Percentiles rank a stretch among this genome's conserved stretches.
Conservation (phyloP, 1,140 invertebrate genomes). For the Drosophila bifasciata region DNA sequence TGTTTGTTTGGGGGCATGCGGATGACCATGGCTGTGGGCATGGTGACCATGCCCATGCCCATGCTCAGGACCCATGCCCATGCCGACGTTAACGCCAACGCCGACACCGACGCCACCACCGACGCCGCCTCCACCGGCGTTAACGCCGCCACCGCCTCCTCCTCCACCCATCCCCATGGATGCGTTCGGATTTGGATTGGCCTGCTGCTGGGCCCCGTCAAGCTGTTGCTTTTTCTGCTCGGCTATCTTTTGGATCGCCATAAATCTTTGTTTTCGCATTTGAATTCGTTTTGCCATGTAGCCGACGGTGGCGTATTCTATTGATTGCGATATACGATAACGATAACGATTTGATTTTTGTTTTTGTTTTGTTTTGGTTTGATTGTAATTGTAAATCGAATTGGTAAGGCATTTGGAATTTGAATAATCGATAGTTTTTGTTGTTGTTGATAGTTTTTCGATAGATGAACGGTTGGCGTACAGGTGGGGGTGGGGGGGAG, state of each 20-base stretch:
- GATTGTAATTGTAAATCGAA: conserved; percentile 34
- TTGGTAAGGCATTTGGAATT: conserved; percentile 28
- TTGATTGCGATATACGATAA: conserved; percentile 72
- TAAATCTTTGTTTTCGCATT: conserved; percentile 95
- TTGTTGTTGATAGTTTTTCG: conserved; percentile 10
- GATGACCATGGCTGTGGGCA: conserved; percentile 84
- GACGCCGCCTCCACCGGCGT: conserved; percentile 25
- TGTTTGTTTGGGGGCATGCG: conserved; percentile 84
- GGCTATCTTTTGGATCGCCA: conserved; percentile 94
- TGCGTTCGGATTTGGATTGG: conserved; percentile 81
- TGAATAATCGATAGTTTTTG: conserved; percentile 10
- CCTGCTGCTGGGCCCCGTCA: conserved; percentile 87
- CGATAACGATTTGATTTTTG: conserved; percentile 62
- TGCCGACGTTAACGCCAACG: conserved; percentile 27
- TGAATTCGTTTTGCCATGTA: conserved; percentile 98
- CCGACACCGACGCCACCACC: conserved; percentile 35
- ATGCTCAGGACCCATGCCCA: conserved; percentile 78
- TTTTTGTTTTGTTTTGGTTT: conserved; percentile 43
- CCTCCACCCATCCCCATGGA: conserved; percentile 76
- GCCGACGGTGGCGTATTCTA: conserved; percentile 97
- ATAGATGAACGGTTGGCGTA: conserved; percentile 51
- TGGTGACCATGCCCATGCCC: conserved; percentile 84
- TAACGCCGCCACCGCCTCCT: conserved; percentile 63
- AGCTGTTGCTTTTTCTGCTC: conserved; percentile 93
- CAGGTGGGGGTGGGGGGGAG: conserved; percentile 31